A percentile compares a stretch with the other conserved stretches of the same genome.
Evolutionary conservation across 2,113 vertebrate genomes (phyloP).

Genomic region (Cryptomyrus ogoouensis): DNA sequence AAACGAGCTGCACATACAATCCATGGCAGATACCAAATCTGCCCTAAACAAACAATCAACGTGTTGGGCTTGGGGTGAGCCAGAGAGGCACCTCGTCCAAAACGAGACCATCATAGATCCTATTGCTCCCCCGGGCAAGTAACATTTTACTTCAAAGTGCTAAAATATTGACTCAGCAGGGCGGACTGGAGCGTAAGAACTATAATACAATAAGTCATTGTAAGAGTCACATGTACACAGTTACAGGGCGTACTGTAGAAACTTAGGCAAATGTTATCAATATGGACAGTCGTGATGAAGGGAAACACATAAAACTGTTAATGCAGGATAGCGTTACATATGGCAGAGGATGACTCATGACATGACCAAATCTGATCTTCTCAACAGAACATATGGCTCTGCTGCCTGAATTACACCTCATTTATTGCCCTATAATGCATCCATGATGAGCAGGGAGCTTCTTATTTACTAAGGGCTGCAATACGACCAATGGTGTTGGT

Average conservation of each 20-base stretch:
- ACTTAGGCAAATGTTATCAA: neutral
- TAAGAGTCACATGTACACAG: neutral
- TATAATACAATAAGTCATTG: neutral
- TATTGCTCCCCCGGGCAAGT: neutral
- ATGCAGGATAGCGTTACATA: neutral
- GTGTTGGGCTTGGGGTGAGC: neutral
- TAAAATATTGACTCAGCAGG: conserved; percentile 9
- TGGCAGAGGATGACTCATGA: neutral
- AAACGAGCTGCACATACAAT: neutral
- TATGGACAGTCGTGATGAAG: neutral
- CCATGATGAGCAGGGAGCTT: neutral
- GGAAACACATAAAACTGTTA: neutral
- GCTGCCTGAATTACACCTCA: neutral
- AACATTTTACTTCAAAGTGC: conserved; percentile 1
- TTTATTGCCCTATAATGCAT: neutral
- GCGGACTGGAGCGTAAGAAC: neutral
- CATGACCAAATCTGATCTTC: neutral
- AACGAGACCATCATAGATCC: neutral
- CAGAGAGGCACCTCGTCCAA: neutral
- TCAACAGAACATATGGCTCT: neutral
- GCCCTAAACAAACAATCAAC: neutral
- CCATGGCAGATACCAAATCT: neutral
- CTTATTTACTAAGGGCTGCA: neutral
- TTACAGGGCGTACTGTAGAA: neutral
- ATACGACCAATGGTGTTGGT: neutral